Base-by-base conservation (phyloP, 1,140 invertebrate species). In the Hermetia illucens region DNA sequence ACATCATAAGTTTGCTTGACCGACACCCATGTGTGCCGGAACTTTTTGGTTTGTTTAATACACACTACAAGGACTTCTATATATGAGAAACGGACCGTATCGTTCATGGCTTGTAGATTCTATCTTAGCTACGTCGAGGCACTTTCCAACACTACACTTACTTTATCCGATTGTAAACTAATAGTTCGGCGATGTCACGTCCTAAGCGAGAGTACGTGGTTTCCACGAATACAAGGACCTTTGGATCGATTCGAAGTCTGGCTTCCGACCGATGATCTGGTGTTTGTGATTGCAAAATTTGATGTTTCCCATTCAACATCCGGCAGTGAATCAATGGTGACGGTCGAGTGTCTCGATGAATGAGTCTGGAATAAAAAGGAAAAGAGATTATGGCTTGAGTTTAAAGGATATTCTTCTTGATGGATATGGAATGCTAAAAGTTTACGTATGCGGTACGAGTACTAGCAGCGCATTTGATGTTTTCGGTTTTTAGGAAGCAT, bases 211-310 rank as follows among this genome's bases (percentile, higher is more conserved):
- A 91, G 61, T 92, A 94, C 29, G 85, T 81, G 12, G 88, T 92
- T 64, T 96, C 91, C n/a, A 91, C 87, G 58, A 95, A 89, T 39
- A 96, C 81, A 42, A 96, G 68, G 42, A 94, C 87, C 63, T 91
- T 91, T 20, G 85, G 79, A 64, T 93, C 88, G 55, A 90, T 85
- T 37, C 83, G 73, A 21, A 88, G 60, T 19, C 81, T 69, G 36
- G 82, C 82, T 50, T 83, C 81, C 17, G 81, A 81, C 29, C 80
- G 74, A 63, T 93, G 88, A 62, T 86, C 81, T 27, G 76, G 74
- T 25, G 74, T 73, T 16, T 68, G 64, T 19, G 67, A 62, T 22
- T 63, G 58, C 44, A 71, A 66, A 13, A 61, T 50, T 38, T 71
- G 63, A 37, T 70, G 63, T 40, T 75, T 75, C 25, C 72, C 73